Conservation (phyloP, 2,888 invertebrate species). For the Athrips mouffetella region DNA sequence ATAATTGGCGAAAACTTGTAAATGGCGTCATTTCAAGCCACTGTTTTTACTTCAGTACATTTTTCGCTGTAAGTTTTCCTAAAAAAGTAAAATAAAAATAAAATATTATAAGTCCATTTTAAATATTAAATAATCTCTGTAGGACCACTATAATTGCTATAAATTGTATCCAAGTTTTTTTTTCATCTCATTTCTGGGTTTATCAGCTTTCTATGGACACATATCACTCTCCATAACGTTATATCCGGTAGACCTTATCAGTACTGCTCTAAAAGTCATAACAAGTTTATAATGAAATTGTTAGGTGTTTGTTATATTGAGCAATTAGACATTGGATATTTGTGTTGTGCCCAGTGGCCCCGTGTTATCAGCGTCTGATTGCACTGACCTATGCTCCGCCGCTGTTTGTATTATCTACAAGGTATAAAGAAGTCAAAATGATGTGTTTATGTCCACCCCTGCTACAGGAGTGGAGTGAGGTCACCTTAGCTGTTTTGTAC, state of each 20-base stretch:
- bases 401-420: constrained; percentile 58
- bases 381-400: constrained; percentile 64
- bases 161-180: too few relatives aligned
- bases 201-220: not conserved
- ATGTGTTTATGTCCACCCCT: constrained; percentile 53
- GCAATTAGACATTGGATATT: constrained; percentile 52
- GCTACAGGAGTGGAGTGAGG: constrained; percentile 5
- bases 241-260: constrained; percentile 5
- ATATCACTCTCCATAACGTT: not conserved
- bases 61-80: too few relatives aligned
- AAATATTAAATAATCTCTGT: too few relatives aligned
- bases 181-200: not conserved
- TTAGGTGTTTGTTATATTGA: constrained; percentile 26
- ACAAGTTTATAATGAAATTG: constrained; percentile 7
- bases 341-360: constrained; percentile 51
- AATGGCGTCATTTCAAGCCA: too few relatives aligned
- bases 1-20: too few relatives aligned
- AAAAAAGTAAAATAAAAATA: too few relatives aligned
- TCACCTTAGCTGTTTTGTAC: too few relatives aligned
- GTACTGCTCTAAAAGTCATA: not conserved
- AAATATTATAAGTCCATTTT: too few relatives aligned
- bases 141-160: too few relatives aligned
- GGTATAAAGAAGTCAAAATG: constrained; percentile 67
- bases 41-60: too few relatives aligned
- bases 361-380: constrained; percentile 66